phyloP scores from a whole-genome alignment of 2,113 vertebrate genomes.

The Isurus oxyrinchus region DNA sequence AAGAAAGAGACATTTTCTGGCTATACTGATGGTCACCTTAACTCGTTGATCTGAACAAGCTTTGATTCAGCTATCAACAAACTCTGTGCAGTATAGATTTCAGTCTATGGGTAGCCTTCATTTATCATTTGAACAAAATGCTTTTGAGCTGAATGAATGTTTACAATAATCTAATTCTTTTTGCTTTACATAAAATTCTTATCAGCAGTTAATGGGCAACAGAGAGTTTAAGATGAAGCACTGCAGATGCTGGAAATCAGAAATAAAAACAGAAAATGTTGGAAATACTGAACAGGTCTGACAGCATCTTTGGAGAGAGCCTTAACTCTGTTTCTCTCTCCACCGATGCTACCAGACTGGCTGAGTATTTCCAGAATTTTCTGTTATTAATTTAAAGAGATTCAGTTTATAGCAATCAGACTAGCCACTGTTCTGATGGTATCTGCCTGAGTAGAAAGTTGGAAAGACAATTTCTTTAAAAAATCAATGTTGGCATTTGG shows the following conservation, averaged over 20 bases:
- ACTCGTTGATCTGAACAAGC: background rate
- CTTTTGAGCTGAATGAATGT: background rate
- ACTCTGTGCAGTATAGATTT: background rate
- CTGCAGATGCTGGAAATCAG: background rate
- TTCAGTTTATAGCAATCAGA: background rate
- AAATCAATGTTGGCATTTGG: background rate
- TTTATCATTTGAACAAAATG: background rate
- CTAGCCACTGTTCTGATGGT: background rate
- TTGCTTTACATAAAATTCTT: background rate
- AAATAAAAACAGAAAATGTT: background rate
- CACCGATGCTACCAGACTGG: background rate
- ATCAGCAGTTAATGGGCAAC: background rate
- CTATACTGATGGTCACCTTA: background rate
- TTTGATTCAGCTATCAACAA: background rate
- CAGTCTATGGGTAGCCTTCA: background rate
- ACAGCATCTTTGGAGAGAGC: background rate
- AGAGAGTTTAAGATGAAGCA: background rate
- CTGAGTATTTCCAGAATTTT: background rate
- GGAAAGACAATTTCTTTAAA: background rate
- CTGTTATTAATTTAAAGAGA: background rate
- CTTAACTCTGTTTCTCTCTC: background rate
- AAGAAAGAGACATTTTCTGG: background rate
- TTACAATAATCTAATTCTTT: background rate
- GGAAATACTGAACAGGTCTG: background rate
- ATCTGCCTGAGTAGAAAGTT: background rate